Evolutionary conservation across 2,888 invertebrate species (phyloP), one percentile per base, ranked within the genome.

Genomic region (Mayetiola destructor): DNA sequence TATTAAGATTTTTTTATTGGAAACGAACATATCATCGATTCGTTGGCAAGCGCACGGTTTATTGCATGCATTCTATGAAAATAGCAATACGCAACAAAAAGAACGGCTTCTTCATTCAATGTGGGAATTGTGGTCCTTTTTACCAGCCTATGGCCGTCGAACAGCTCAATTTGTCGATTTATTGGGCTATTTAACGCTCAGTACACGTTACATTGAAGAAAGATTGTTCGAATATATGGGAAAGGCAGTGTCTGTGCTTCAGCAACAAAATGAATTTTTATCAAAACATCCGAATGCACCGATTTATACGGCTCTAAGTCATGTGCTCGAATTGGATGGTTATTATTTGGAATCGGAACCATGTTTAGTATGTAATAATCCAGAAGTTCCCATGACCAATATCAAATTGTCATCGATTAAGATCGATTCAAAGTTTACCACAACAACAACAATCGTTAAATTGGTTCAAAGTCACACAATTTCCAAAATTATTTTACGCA

Each of bases 151-250:
- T 68, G 97, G 97, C 0, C 80, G 90, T 2, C 89, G 95, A 70
- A 94, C 95, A 0, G 88, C 92, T 0, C 96, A 97, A 71, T 96
- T 96, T 73, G 94, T 96, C 0, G 97, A 99, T 70, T 77, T 99
- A 0, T 79, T 97, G 6, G 95, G 96, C 0, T 96, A 91, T 71
- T 90, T 96, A 68, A 90, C 94, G 0, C 77, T 97, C 21, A 90
- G 90, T 69, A 90, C 84, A 0, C 80, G 83, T 2, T 80, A 83
- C 59, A 79, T 80, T 57, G 77, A 79, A 3, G 79, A 80, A 36
- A 83, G 80, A 30, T 63, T 73, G 27, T 73, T 87, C 74, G 82
- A 84, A 61, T 91, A 89, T 69, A 84, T 92, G 59, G 85, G 89
- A 64, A 86, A 87, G 63, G 92, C 93, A 0, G 88, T 94, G 0